phyloP scores from a whole-genome alignment of 2,113 vertebrate species.

The Aplodontia rufa region DNA sequence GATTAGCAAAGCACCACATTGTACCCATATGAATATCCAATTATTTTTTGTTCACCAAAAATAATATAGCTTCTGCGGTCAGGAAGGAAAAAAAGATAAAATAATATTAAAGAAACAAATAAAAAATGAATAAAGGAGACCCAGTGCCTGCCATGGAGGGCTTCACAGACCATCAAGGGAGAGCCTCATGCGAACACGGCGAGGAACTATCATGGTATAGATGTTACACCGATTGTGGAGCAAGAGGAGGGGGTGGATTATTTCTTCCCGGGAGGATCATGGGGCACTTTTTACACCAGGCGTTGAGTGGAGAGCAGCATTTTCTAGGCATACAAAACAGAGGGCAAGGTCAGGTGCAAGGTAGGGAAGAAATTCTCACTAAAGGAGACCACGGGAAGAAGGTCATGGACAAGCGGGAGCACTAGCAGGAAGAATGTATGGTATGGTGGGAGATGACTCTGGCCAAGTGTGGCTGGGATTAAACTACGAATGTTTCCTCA shows the following conservation, averaged over 20 bases:
- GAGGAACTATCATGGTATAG: accelerated
- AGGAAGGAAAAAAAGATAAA: background rate
- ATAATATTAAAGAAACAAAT: background rate
- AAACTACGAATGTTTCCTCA: background rate
- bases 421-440: background rate
- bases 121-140: background rate
- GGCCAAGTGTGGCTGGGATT: background rate
- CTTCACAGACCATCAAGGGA: background rate
- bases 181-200: accelerated
- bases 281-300: background rate
- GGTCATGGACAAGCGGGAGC: background rate
- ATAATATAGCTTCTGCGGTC: background rate
- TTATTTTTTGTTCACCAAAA: background rate
- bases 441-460: background rate
- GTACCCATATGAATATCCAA: background rate
- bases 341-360: too few relatives aligned
- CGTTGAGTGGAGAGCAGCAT: background rate
- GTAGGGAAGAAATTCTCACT: background rate
- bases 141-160: background rate
- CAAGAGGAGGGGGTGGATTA: background rate
- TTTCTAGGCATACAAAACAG: background rate
- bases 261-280: background rate
- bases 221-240: background rate
- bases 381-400: background rate
- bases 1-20: background rate